Evolutionary conservation across 2,888 invertebrate species (phyloP).

Genomic region (Limenitis camilla): DNA sequence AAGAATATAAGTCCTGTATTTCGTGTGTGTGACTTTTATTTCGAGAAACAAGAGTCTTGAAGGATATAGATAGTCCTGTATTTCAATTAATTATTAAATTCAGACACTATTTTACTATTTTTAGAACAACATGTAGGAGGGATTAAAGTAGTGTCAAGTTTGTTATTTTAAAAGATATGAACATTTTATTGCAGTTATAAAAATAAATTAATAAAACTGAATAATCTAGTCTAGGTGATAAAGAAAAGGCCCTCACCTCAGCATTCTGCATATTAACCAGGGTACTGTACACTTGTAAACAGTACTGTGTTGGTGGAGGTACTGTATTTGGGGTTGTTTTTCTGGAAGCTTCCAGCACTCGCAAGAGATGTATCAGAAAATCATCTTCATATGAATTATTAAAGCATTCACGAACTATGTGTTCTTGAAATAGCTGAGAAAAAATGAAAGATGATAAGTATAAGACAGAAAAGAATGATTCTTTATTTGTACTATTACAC

Average conservation of each 20-base stretch:
- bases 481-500: neutral
- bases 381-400: slow-evolving; percentile 24
- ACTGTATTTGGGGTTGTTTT: slow-evolving; percentile 33
- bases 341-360: slow-evolving; percentile 44
- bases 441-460: neutral
- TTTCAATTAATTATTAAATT: too few relatives aligned
- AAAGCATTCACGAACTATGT: slow-evolving; percentile 50
- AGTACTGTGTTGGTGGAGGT: slow-evolving; percentile 57
- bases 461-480: neutral
- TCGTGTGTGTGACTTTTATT: too few relatives aligned
- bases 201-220: neutral
- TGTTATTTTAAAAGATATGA: too few relatives aligned
- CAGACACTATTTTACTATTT: too few relatives aligned
- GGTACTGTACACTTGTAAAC: slow-evolving; percentile 49
- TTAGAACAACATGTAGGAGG: too few relatives aligned
- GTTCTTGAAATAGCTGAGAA: slow-evolving; percentile 51
- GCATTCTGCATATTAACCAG: slow-evolving; percentile 30
- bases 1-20: too few relatives aligned
- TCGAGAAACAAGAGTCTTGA: too few relatives aligned
- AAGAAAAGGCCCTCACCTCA: slow-evolving; percentile 34
- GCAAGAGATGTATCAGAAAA: slow-evolving; percentile 33
- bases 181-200: neutral
- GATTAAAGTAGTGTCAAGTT: too few relatives aligned
- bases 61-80: too few relatives aligned
- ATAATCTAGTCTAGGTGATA: too few relatives aligned